Percentiles rank a stretch among this genome's conserved stretches.
These are phyloP conservation scores for Myotis myotis DNA, from an alignment of 2,797 vertebrate genomes.

Conservation along the genomic window DNA sequence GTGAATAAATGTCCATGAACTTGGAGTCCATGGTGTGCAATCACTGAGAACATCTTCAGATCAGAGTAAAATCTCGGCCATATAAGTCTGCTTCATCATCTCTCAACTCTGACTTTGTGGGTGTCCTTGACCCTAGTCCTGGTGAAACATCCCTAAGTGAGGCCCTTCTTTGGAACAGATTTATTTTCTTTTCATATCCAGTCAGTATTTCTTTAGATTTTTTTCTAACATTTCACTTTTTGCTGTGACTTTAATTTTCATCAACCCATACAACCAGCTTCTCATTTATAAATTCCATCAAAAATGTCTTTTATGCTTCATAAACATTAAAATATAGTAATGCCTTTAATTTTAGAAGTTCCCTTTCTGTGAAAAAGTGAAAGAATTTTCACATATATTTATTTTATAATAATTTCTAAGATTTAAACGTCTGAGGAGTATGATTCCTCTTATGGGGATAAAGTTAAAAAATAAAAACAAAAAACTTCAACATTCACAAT, in stretches of 20 bases:
- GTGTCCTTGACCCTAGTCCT: background rate
- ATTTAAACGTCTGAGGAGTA: background rate
- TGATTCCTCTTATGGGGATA: background rate
- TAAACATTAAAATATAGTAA: background rate
- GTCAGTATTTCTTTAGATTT: background rate
- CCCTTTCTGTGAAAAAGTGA: conserved; percentile 11
- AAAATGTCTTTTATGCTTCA: conserved; percentile 6
- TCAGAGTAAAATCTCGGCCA: background rate
- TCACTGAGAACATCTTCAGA: background rate
- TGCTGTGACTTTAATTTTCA: background rate
- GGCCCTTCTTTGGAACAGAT: background rate
- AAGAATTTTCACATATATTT: background rate
- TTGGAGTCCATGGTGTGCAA: background rate
- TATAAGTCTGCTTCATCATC: background rate
- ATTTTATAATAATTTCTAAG: background rate
- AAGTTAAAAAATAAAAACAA: conserved; percentile 24
- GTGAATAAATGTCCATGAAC: background rate
- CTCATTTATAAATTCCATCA: background rate
- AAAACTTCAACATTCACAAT: background rate
- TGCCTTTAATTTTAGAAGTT: background rate
- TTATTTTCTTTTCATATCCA: background rate
- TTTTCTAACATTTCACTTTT: background rate
- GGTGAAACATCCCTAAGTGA: background rate
- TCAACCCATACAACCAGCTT: background rate
- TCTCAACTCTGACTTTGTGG: background rate